Conservation (phyloP, 1,140 invertebrate species). For the Dinoponera quadriceps region DNA sequence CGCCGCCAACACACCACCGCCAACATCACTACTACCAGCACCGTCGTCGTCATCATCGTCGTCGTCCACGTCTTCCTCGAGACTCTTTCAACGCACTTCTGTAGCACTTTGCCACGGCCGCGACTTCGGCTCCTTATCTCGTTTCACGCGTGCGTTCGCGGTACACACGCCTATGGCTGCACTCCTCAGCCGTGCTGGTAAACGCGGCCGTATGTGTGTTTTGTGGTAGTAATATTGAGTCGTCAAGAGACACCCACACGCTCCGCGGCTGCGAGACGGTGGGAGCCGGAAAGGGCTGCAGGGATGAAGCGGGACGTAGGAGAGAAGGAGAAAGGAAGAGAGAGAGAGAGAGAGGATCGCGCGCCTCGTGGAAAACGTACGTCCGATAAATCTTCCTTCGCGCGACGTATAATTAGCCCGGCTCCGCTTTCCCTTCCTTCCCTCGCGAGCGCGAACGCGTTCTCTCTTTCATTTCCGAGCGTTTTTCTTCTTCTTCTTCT, state of each 20-base stretch:
- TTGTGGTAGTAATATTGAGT: constrained; percentile 70
- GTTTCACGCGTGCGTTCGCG: constrained; percentile 36
- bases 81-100: constrained; percentile 23
- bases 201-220: constrained; percentile 46
- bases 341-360: background rate
- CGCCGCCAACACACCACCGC: background rate
- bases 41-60: constrained; percentile 13
- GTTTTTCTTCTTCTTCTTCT: constrained; percentile 17
- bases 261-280: background rate
- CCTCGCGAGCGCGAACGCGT: background rate
- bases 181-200: constrained; percentile 12
- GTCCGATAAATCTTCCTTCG: constrained; percentile 76
- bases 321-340: constrained; percentile 1
- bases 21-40: background rate
- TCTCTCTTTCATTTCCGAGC: constrained; percentile 27
- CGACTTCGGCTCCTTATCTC: constrained; percentile 39
- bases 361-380: constrained; percentile 61
- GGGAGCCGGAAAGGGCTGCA: constrained; percentile 42
- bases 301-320: constrained; percentile 55
- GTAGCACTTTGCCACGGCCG: constrained; percentile 15
- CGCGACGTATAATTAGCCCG: constrained; percentile 69
- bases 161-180: constrained; percentile 4
- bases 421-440: constrained; percentile 16
- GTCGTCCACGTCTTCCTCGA: background rate
- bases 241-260: constrained; percentile 69